Conservation (phyloP, 2,888 invertebrate genomes). For the Linnaemya tessellans region DNA sequence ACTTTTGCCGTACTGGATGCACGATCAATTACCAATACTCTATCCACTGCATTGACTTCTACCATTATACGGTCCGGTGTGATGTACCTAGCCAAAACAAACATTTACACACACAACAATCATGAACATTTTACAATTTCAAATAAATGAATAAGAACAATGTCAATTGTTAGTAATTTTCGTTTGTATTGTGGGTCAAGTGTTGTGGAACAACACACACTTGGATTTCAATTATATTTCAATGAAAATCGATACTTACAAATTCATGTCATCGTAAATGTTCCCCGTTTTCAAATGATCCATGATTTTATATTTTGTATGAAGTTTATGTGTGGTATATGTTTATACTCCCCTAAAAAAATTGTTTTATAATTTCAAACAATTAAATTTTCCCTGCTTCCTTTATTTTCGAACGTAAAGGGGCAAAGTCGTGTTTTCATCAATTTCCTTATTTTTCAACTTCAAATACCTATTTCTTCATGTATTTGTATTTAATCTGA, state of each 20-base stretch:
- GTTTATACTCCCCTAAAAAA: too few relatives aligned
- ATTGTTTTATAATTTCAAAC: conserved; percentile 1
- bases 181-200: conserved; percentile 62
- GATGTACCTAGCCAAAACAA: conserved; percentile 87
- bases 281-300: conserved; percentile 72
- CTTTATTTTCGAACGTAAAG: neutral
- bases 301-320: conserved; percentile 56
- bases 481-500: neutral
- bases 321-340: too few relatives aligned
- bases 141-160: conserved; percentile 35
- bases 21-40: conserved; percentile 93
- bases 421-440: neutral
- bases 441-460: neutral
- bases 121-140: neutral
- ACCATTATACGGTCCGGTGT: conserved; percentile 95
- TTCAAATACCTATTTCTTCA: neutral
- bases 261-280: conserved; percentile 89
- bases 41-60: conserved; percentile 90
- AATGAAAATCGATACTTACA: conserved; percentile 85
- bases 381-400: conserved; percentile 23
- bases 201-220: conserved; percentile 12
- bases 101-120: conserved; percentile 35
- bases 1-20: conserved; percentile 89
- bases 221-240: conserved; percentile 8
- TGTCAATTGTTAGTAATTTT: conserved; percentile 27